Percentiles rank a stretch among this genome's conserved stretches.
phyloP scores from a whole-genome alignment of 2,888 invertebrate genomes.

The Apamea sordens region DNA sequence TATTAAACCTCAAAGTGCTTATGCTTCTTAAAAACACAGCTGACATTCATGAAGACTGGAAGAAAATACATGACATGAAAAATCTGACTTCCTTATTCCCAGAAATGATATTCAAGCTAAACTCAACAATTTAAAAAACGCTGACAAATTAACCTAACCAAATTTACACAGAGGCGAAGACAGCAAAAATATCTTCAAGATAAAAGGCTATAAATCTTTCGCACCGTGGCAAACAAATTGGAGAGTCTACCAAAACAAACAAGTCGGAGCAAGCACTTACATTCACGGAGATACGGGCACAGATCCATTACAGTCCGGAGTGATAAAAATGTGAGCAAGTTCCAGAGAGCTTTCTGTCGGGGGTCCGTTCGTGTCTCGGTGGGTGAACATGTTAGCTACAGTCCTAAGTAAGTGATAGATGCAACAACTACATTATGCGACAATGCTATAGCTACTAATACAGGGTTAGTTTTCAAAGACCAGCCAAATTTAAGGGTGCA shows the following conservation, averaged over 20 bases:
- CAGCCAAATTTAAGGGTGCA: too few relatives aligned
- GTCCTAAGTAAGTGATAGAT: background rate
- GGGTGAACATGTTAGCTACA: background rate
- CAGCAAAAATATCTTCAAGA: constrained; percentile 43
- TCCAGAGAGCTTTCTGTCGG: constrained; percentile 35
- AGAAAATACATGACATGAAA: background rate
- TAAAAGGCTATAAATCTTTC: constrained; percentile 60
- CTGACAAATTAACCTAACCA: constrained; percentile 38
- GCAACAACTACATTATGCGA: background rate
- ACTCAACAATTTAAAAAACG: background rate
- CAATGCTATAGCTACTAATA: background rate
- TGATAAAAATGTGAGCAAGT: constrained; percentile 54
- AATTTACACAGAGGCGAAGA: constrained; percentile 36
- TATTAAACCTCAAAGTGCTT: background rate
- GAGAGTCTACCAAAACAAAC: constrained; percentile 47
- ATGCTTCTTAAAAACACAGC: background rate
- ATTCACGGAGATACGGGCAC: constrained; percentile 47
- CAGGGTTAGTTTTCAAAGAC: too few relatives aligned
- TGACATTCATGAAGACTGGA: constrained; percentile 1
- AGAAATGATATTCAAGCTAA: constrained; percentile 10
- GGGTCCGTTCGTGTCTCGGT: constrained; percentile 1
- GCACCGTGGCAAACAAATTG: constrained; percentile 49
- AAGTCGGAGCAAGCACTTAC: constrained; percentile 56
- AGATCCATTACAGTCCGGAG: constrained; percentile 55
- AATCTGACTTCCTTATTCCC: background rate